phyloP scores from a whole-genome alignment of 2,797 vertebrate species.

The Lepus oiostolus region DNA sequence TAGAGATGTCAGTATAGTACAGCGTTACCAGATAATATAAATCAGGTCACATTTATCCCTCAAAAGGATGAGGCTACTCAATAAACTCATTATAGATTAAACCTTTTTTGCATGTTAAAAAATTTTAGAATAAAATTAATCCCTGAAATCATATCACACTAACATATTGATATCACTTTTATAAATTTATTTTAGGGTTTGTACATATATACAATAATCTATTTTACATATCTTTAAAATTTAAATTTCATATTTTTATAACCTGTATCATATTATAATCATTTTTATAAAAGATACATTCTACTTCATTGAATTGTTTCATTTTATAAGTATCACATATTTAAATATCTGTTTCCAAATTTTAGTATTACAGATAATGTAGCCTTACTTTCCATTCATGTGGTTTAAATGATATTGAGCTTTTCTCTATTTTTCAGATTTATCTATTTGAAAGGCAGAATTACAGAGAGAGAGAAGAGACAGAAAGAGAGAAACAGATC shows the following conservation, averaged over 20 bases:
- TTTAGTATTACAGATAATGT: not conserved
- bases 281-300: not conserved
- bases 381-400: not conserved
- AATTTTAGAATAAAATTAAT: slow-evolving; percentile 28
- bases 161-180: slow-evolving; percentile 25
- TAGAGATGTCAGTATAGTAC: not conserved
- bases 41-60: not conserved
- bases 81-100: not conserved
- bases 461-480: no score
- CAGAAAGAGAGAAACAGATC: no score
- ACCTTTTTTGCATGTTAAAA: slow-evolving; percentile 17
- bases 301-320: slow-evolving; percentile 9
- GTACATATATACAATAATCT: not conserved
- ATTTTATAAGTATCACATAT: not conserved
- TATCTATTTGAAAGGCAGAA: no score
- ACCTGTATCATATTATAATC: slow-evolving; percentile 37
- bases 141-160: not conserved
- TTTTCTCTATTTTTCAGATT: no score
- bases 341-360: slow-evolving; percentile 53
- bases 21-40: slow-evolving; percentile 32
- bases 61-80: slow-evolving; percentile 13
- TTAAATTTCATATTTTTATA: slow-evolving; percentile 26
- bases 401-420: slow-evolving; percentile 7
- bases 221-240: not conserved
- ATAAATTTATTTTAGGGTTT: not conserved